These are phyloP conservation scores for Lasioglossum calceatum DNA, from an alignment of 2,888 invertebrate species.

Conservation along the genomic window DNA sequence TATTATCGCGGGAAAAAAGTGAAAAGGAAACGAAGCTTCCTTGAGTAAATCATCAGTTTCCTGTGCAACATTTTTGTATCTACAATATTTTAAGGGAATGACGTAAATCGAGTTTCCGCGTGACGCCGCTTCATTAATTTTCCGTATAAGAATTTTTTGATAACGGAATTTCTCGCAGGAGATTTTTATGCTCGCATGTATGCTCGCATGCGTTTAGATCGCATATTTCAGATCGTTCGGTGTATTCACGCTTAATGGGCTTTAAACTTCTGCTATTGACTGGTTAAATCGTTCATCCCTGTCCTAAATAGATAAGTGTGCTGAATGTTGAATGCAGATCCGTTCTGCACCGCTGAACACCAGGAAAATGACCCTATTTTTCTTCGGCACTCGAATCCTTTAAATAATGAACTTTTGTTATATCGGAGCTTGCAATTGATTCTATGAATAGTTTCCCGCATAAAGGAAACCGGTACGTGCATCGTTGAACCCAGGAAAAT, in stretches of 20 bases:
- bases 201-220: not conserved
- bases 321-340: slow-evolving; percentile 9
- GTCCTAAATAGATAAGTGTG: slow-evolving; percentile 9
- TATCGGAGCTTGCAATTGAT: not conserved
- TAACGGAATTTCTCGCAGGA: not conserved
- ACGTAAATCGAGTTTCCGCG: not conserved
- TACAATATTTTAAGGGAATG: not conserved
- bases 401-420: not conserved
- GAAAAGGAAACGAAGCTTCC: not conserved
- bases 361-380: not conserved
- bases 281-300: slow-evolving; percentile 23
- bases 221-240: not conserved
- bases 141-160: not conserved
- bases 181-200: not conserved
- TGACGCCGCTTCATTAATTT: not conserved
- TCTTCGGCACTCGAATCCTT: not conserved
- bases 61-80: not conserved
- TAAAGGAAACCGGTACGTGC: not conserved
- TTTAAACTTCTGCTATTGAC: slow-evolving; percentile 19
- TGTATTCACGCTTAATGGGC: not conserved
- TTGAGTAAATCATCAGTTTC: not conserved
- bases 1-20: not conserved
- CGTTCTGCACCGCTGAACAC: not conserved
- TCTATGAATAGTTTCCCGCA: not conserved
- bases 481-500: not conserved